Base-by-base conservation (phyloP, 2,888 invertebrate genomes). In the Crocallis elinguaria region DNA sequence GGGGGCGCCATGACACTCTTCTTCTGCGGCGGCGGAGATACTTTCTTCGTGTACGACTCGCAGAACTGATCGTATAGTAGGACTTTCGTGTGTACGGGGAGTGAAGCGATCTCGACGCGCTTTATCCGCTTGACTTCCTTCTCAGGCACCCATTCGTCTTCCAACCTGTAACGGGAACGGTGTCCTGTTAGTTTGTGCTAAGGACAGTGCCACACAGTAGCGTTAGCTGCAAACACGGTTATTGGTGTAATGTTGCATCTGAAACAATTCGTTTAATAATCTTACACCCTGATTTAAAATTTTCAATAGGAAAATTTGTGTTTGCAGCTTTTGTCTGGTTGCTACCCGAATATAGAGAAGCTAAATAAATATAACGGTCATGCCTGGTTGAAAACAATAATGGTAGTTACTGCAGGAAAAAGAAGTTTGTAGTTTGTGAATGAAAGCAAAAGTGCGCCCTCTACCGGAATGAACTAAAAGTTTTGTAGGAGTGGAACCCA, bases 71-170 rank as follows among this genome's bases (percentile, higher is more conserved):
- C 92, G 72, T 88, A 92, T 17, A 94, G 80, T 23, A 79, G 67
- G 63, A 92, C 92, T 75, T 93, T 93, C 9, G 92, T 87, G 56
- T 84, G 77, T 7, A 85, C 83, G 6, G 92, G 82, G 60, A 94
- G 80, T 45, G 81, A 69, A 2, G 92, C 84, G 49, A 94, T 93
- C 73, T 93, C 90, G 32, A 95, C 92, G 29, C 91, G 86, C 84
- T 94, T 95, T 59, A 93, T 92, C 45, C 93, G 92, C 69, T 91
- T 92, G 77, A 94, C 94, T 57, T 94, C 94, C 78, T 94, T 93
- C 82, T 96, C 96, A 0, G 94, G 92, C 62, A 97, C 93, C 98
- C 98, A 98, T 78, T 96, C 95, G 84, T 98, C 97, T 13, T 96
- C 95, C 81, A 97, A 87, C 75, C 97, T 97, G 92, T 8, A 90